These are phyloP conservation scores for Ophion slaviceki DNA, from an alignment of 2,888 invertebrate species.

Conservation along the genomic window DNA sequence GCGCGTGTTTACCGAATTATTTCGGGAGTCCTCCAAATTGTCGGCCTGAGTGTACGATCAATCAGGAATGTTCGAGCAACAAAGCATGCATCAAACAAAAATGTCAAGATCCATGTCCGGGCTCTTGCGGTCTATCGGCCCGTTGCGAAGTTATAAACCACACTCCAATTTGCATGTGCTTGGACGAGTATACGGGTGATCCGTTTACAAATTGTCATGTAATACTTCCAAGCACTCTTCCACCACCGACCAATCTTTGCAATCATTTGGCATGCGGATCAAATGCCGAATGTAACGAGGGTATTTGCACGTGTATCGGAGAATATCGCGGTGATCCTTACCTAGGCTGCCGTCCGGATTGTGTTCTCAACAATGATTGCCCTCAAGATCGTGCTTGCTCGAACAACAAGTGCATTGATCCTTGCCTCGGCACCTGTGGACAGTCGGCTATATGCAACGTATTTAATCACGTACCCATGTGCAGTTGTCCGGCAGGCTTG, in stretches of 20 bases:
- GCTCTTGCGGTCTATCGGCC: constrained; percentile 90
- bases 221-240: constrained; percentile 80
- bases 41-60: constrained; percentile 86
- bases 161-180: constrained; percentile 89
- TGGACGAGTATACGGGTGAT: constrained; percentile 89
- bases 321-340: constrained; percentile 91
- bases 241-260: constrained; percentile 86
- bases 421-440: constrained; percentile 90
- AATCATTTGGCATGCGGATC: constrained; percentile 89
- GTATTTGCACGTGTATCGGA: constrained; percentile 88
- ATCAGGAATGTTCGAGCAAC: constrained; percentile 89
- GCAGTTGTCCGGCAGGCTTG: constrained; percentile 87
- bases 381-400: constrained; percentile 88
- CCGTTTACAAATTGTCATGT: constrained; percentile 86
- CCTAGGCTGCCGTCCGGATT: constrained; percentile 90
- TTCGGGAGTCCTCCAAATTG: constrained; percentile 88
- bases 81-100: constrained; percentile 91
- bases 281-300: constrained; percentile 87
- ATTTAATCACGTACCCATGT: constrained; percentile 88
- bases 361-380: constrained; percentile 90
- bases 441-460: constrained; percentile 84
- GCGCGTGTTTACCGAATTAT: constrained; percentile 87
- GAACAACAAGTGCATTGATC: constrained; percentile 90
- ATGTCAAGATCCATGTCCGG: constrained; percentile 91
- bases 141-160: constrained; percentile 91